Evolutionary conservation across 92 coral and sea anemone species (phyloP).

Genomic region (Zoanthus sociatus): DNA sequence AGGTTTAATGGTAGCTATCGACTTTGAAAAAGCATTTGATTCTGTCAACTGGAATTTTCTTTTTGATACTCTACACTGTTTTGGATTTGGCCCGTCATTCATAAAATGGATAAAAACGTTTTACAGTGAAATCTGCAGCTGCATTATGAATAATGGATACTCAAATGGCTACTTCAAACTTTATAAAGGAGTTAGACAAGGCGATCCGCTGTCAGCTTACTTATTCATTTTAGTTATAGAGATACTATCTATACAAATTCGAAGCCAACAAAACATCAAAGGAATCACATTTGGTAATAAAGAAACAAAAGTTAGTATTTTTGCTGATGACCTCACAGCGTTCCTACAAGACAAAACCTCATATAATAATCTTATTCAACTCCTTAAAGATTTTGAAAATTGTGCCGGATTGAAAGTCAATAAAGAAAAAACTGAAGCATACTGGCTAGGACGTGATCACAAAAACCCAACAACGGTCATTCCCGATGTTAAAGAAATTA

Average conservation of each 20-base stretch:
- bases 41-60: too few relatives aligned
- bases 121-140: constrained; percentile 28
- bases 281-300: too few relatives aligned
- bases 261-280: too few relatives aligned
- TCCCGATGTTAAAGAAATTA: not conserved
- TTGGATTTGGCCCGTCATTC: too few relatives aligned
- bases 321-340: not conserved
- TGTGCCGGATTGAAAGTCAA: too few relatives aligned
- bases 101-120: too few relatives aligned
- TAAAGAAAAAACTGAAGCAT: not conserved
- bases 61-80: too few relatives aligned
- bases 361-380: not conserved
- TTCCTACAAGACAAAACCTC: constrained; percentile 1
- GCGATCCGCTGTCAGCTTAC: not conserved
- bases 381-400: not conserved
- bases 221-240: not conserved
- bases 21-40: not conserved
- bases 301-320: not conserved
- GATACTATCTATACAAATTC: too few relatives aligned
- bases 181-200: constrained; percentile 3
- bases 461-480: constrained; percentile 1
- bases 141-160: constrained; percentile 33
- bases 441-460: constrained; percentile 7
- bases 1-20: constrained; percentile 14
- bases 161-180: constrained; percentile 26